These are phyloP conservation scores for Oeneis ivallda DNA, from an alignment of 2,888 invertebrate species.

Conservation along the genomic window DNA sequence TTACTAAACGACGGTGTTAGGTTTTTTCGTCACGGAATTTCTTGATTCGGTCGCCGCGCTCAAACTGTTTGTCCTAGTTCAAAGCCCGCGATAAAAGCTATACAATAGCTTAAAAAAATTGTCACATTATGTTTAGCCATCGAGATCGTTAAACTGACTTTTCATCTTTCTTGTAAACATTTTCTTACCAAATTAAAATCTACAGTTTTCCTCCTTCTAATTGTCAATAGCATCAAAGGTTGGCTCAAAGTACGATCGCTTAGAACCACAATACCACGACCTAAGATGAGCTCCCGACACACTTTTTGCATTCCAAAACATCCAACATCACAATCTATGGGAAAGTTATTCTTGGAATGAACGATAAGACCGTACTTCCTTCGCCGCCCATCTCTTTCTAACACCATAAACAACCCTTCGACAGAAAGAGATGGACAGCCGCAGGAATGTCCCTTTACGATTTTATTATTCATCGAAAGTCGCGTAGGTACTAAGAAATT, in stretches of 20 bases:
- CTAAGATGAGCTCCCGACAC: constrained; percentile 44
- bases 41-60: too few relatives aligned
- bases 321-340: constrained; percentile 67
- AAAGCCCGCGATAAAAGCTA: too few relatives aligned
- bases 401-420: constrained; percentile 30
- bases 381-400: constrained; percentile 49
- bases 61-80: too few relatives aligned
- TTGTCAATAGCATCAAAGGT: constrained; percentile 15
- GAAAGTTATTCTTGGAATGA: constrained; percentile 79
- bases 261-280: constrained; percentile 38
- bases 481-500: constrained; percentile 43
- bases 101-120: too few relatives aligned
- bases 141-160: too few relatives aligned
- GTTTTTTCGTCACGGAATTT: too few relatives aligned
- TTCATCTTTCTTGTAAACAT: too few relatives aligned
- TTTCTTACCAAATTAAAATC: neutral
- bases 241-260: constrained; percentile 28
- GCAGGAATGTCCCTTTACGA: constrained; percentile 68
- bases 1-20: too few relatives aligned
- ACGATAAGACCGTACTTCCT: constrained; percentile 72
- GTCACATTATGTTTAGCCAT: too few relatives aligned
- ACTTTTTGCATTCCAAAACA: constrained; percentile 64
- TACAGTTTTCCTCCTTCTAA: neutral
- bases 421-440: constrained; percentile 45
- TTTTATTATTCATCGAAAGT: constrained; percentile 73